Evolutionary conservation across 2,888 invertebrate genomes (phyloP), one percentile per base, ranked within the genome.

Genomic region (Apotomis turbidana): DNA sequence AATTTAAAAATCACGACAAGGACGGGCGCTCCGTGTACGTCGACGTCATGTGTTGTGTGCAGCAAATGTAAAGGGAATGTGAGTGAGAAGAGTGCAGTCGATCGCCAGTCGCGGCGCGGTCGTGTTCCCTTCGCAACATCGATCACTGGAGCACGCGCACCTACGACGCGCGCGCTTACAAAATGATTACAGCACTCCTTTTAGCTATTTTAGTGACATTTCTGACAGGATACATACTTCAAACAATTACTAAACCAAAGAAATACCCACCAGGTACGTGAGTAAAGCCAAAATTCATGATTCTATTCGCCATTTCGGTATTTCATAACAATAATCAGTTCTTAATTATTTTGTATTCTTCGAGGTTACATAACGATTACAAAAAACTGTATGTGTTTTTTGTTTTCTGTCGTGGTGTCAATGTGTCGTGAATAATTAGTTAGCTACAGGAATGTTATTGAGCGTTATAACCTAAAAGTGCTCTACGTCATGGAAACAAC

Each of bases 161-260:
- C 58, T 27, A 13, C 52, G 69, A 69, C 61, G 61, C 63, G 63
- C 62, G 72, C 54, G 68, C 68, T 59, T 62, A 68, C 58, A 72
- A 62, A 63, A 72, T 72, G 72, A 72, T 72, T 68, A 68, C 72
- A 72, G 68, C 68, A 59, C 72, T 72, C 38, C 72, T 72, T 72
- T 63, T 72, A 52, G 68, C 68, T 54, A 58, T 63, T 57, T 38
- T 72, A 68, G 72, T 72, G 72, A 46, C 67, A 57, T 68, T 71
- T 51, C 57, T 71, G 67, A 71, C 61, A 62, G 71, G 71, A 71
- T 71, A 68, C 57, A 58, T 71, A 68, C 55, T 71, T 38, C 71
- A 71, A 71, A 57, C 67, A 52, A 61, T 68, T 36, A 68, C 51
- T 67, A 71, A 71, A 71, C 71, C 71, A 59, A 71, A 71, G 67